Base-by-base conservation (phyloP, 1,140 invertebrate genomes). In the Cheumatopsyche charites region DNA sequence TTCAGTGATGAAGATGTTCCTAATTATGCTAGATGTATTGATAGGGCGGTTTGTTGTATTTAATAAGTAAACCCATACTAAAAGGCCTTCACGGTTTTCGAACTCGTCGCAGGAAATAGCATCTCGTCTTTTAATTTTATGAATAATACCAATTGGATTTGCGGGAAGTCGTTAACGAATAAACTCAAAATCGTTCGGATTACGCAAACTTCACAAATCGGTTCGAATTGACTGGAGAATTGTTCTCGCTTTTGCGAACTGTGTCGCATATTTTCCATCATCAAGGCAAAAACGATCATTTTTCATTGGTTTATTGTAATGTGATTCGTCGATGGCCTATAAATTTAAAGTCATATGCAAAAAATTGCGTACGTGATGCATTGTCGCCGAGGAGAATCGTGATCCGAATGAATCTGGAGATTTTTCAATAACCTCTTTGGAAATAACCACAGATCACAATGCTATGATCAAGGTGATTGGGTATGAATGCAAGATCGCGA, bases 31-130 rank as follows among this genome's bases (percentile, higher is more conserved):
- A 36, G 29, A 3, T 36, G 9, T 9, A 36, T 36, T 36, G 29
- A 4, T 36, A 36, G 29, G 9, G 9, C 29, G 9, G 9, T 36
- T 36, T 36, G 29, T 36, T 36, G 9, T 36, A 36, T 36, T 36
- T 4, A 36, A 36, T 36, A 58, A 58, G 12, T 23, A 17, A 25
- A 58, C 19, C 7, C 12, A 58, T 9, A 15, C 3, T 15, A 25
- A 19, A 19, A 26, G 55, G 21, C 55, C 55, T 58, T 58, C 55
- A 58, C 55, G 55, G 55, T 58, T 58, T 58, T 58, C 55, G 55
- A 58, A 21, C 23, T 58, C 55, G 21, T 13, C 55, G 13, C 17
- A 58, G 55, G 55, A 58, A 58, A 23, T 26, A 26, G 55, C 55
- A 58, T 58, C 55, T 58, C 23, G 55, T 7, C 55, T 58, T 26